A percentile compares a stretch with the other conserved stretches of the same genome.
Conservation (phyloP, 35 echinoderm and acorn worm species). For the Ophioderma brevispina region DNA sequence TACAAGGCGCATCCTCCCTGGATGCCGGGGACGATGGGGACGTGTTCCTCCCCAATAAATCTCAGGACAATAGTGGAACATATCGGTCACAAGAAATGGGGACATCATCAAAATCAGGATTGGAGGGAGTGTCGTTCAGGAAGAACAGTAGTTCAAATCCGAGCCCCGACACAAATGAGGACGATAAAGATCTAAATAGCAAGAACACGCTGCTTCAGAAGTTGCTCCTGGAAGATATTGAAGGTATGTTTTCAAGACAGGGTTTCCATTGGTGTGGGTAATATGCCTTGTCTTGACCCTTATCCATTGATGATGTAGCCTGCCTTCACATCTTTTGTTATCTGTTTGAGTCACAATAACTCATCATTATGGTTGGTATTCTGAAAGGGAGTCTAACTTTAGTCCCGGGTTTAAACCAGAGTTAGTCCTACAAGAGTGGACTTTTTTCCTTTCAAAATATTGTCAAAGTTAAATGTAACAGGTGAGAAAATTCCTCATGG, state of each 20-base stretch:
- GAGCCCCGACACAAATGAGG: constrained; percentile 80
- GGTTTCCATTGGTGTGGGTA: no score
- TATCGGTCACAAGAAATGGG: constrained; percentile 22
- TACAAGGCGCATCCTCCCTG: constrained; percentile 1
- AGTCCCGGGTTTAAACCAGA: no score
- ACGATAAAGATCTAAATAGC: constrained; percentile 52
- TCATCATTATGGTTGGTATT: no score
- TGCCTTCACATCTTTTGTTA: no score
- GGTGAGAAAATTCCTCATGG: no score
- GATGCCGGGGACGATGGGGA: constrained; percentile 53
- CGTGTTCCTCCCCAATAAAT: constrained; percentile 55
- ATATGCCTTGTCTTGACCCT: no score
- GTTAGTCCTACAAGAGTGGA: no score
- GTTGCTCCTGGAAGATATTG: constrained; percentile 32
- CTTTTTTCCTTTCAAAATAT: no score
- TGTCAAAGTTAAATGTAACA: no score
- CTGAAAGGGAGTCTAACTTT: no score
- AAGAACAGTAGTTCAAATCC: constrained; percentile 47
- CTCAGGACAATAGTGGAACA: constrained; percentile 23
- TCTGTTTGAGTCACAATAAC: no score
- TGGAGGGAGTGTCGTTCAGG: constrained; percentile 11
- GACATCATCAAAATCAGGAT: constrained; percentile 11
- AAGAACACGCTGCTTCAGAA: constrained; percentile 69
- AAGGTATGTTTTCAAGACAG: constrained; percentile 3
- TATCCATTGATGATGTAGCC: no score